Evolutionary conservation across 1,140 invertebrate genomes (phyloP), one percentile per base, ranked within the genome.

Genomic region (Ceratosolen fusciceps): DNA sequence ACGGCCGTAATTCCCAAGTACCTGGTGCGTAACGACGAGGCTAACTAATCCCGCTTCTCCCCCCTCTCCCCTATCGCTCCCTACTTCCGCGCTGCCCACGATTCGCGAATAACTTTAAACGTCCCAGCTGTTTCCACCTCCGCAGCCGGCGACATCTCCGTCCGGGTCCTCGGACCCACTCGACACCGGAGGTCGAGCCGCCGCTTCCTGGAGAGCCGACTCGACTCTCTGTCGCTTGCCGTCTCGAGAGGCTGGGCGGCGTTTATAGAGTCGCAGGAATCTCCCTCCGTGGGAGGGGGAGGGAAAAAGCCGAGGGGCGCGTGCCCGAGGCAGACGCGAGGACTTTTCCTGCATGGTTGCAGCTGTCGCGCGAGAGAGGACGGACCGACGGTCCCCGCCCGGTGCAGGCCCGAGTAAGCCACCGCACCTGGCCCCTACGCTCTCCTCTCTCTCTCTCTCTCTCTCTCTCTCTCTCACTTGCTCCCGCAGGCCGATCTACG

Each of bases 311-410:
- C 54, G 65, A 72, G 1, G 14, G 52, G 34, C 14, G 29, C 49
- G 47, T n/a, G 52, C 37, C 31, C 56, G 14, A n/a, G 37, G 4
- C n/a, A 21, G 19, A 62, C n/a, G 12, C 24, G 68, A 29, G 7
- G 26, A 56, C 21, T 73, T 37, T 34, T 58, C 71, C 72, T 77
- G 80, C 21, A 31, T 16, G 19, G 60, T 24, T 74, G 87, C 88
- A 88, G 88, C 87, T 88, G 88, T 85, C 79, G 82, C 67, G 76
- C 65, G 52, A 82, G 80, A 74, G 79, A 82, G 82, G 81, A 80
- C 83, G 86, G 84, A 86, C 83, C 87, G 26, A 86, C n/a, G n/a
- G n/a, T 88, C 87, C 84, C 86, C 83, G 83, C 84, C 82, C 85
- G 80, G 81, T 84, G 81, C 70, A 76, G 79, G 71, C 76, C 79